These are phyloP conservation scores for Mya arenaria DNA, from an alignment of 1,140 invertebrate genomes.

Conservation along the genomic window DNA sequence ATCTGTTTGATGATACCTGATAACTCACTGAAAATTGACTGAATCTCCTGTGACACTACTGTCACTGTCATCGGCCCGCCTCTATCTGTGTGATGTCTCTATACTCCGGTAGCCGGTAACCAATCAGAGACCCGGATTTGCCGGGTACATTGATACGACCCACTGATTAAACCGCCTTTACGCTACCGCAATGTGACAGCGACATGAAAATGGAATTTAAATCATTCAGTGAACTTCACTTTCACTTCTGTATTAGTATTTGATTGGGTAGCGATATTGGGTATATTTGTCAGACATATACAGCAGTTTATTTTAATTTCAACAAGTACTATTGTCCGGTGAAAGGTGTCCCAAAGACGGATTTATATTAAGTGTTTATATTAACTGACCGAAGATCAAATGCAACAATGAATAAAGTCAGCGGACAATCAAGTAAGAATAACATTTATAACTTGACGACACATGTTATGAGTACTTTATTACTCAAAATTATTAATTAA, in stretches of 20 bases:
- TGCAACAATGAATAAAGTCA: conserved; percentile 54
- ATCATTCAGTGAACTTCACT: conserved; percentile 37
- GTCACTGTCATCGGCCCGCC: too few species aligned
- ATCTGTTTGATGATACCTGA: too few species aligned
- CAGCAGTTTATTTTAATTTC: conserved; percentile 39
- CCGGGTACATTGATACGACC: too few species aligned
- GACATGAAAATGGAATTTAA: conserved; percentile 39
- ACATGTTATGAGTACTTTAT: neutral
- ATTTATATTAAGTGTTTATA: conserved; percentile 43
- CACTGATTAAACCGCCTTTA: too few species aligned
- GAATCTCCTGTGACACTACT: too few species aligned
- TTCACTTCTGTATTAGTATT: conserved; percentile 37
- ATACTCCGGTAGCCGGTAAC: too few species aligned
- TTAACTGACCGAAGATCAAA: conserved; percentile 10
- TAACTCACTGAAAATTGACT: too few species aligned
- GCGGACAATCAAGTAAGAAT: conserved; percentile 51
- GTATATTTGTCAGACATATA: conserved; percentile 47
- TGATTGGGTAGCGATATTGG: conserved; percentile 31
- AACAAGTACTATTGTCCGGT: neutral
- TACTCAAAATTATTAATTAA: neutral
- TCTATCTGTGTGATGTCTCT: too few species aligned
- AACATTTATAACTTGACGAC: neutral
- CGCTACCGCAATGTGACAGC: conserved; percentile 29
- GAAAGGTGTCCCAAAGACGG: conserved; percentile 44
- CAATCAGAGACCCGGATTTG: too few species aligned